phyloP scores from a whole-genome alignment of 2,797 vertebrate genomes.

The Lagodon rhomboides region DNA sequence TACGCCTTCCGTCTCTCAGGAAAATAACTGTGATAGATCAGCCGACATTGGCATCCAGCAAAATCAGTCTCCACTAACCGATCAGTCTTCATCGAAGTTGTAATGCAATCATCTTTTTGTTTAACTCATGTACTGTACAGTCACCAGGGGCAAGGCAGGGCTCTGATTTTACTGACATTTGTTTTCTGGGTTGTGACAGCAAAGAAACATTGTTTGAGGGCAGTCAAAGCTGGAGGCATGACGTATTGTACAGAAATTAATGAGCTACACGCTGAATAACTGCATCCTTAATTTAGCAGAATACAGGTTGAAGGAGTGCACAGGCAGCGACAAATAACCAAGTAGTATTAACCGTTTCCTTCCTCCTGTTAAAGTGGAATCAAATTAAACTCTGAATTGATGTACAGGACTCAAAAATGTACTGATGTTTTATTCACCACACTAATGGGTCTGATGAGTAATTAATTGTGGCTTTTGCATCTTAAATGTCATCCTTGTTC shows the following conservation, averaged over 20 bases:
- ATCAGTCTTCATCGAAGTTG: not conserved
- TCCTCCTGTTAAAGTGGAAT: not conserved
- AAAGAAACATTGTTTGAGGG: not conserved
- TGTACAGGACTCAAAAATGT: not conserved
- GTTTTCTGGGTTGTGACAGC: conserved; percentile 8
- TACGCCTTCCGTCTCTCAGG: conserved; percentile 78
- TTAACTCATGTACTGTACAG: not conserved
- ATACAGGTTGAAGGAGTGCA: not conserved
- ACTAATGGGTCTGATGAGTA: conserved; percentile 6
- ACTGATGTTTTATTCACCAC: conserved; percentile 13
- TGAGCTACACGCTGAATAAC: conserved; percentile 8
- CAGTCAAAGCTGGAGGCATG: conserved; percentile 5
- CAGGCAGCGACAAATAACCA: not conserved
- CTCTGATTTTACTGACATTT: conserved; percentile 16
- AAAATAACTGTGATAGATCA: conserved; percentile 67
- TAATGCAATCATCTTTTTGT: conserved; percentile 19
- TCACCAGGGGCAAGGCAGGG: conserved; percentile 31
- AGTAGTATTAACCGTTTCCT: conserved; percentile 22
- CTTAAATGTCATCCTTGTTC: not conserved
- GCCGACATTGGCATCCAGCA: conserved; percentile 53
- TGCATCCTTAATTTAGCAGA: not conserved
- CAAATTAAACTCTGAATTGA: not conserved
- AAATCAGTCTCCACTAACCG: conserved; percentile 34
- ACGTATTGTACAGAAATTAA: conserved; percentile 13
- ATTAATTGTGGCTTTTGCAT: conserved; percentile 23